Percentiles rank a stretch among this genome's conserved stretches.
Conservation (phyloP, 1,140 invertebrate species). For the Grapholita molesta region DNA sequence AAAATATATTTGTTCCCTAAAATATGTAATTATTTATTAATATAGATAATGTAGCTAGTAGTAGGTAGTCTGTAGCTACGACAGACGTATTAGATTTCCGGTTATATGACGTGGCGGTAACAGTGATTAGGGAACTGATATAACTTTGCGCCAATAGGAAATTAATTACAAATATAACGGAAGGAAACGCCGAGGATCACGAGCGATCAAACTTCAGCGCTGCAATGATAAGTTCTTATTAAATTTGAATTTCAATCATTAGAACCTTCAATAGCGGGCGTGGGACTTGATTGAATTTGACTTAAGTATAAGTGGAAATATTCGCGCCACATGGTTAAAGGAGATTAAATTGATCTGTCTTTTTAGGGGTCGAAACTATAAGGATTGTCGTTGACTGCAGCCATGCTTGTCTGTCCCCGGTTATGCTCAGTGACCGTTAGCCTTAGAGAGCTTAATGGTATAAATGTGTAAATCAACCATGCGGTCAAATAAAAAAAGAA, state of each 20-base stretch:
- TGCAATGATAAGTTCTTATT: background rate
- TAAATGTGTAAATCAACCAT: no score
- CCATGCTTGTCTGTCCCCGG: no score
- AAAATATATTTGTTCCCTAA: no score
- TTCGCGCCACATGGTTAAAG: background rate
- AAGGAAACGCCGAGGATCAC: background rate
- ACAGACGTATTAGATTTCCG: slow-evolving; percentile 3
- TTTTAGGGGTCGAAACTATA: no score
- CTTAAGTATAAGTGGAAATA: background rate
- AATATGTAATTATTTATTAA: no score
- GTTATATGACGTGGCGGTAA: background rate
- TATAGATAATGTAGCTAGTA: no score
- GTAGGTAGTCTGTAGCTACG: background rate
- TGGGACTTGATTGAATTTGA: background rate
- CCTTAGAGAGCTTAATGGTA: no score
- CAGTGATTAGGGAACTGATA: slow-evolving; percentile 1
- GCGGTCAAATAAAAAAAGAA: no score
- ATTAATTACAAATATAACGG: no score
- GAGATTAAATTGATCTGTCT: no score
- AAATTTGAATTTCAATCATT: background rate
- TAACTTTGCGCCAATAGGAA: background rate
- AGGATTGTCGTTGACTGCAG: no score
- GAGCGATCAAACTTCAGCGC: background rate
- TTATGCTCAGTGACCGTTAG: no score
- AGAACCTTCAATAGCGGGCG: background rate